phyloP scores from a whole-genome alignment of 2,113 vertebrate species.

The Regulus satrapa region DNA sequence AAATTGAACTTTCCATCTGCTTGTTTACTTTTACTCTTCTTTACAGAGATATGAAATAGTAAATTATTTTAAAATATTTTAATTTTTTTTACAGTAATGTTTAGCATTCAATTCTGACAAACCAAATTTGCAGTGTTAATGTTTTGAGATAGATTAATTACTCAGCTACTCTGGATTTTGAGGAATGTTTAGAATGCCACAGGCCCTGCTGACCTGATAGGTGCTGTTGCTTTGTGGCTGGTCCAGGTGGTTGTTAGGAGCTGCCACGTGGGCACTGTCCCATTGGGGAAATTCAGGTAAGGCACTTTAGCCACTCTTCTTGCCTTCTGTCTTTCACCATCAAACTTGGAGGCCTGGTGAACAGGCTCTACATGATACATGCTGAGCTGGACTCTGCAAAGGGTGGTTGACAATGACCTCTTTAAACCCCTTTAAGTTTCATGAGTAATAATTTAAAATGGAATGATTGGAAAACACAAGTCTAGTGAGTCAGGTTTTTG shows the following conservation, averaged over 20 bases:
- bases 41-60: not conserved
- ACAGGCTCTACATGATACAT: accelerated
- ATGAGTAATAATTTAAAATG: not conserved
- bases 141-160: not conserved
- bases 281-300: accelerated
- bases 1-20: not conserved
- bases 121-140: not conserved
- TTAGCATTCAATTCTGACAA: not conserved
- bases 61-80: not conserved
- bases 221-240: accelerated
- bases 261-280: accelerated
- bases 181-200: not conserved
- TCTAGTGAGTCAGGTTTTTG: not conserved
- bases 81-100: accelerated
- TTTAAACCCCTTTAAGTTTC: not conserved
- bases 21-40: not conserved
- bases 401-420: not conserved
- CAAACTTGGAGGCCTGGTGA: not conserved
- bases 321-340: not conserved
- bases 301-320: not conserved
- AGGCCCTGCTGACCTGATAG: not conserved
- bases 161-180: not conserved
- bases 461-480: not conserved
- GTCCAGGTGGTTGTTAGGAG: not conserved
- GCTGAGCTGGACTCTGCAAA: not conserved